Evolutionary conservation across 2,888 invertebrate genomes (phyloP).

Genomic region (Cabera pusaria): DNA sequence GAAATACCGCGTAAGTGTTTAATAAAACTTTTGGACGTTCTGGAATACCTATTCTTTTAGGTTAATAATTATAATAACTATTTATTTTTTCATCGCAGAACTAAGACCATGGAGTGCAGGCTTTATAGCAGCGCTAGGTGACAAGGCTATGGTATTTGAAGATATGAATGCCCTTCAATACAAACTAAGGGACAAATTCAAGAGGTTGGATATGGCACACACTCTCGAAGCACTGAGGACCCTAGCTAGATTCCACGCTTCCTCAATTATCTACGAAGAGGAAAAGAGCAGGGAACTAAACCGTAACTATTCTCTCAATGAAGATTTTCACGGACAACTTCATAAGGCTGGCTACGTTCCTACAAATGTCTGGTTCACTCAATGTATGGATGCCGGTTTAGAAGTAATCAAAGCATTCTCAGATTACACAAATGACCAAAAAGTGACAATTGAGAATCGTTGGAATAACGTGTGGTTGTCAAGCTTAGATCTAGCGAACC

Average conservation of each 20-base stretch:
- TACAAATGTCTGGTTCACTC: conserved; percentile 55
- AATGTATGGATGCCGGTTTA: conserved; percentile 63
- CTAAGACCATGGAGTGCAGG: conserved; percentile 61
- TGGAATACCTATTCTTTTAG: too few relatives aligned
- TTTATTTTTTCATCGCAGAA: conserved; percentile 40
- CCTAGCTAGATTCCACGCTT: conserved; percentile 76
- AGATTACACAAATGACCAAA: conserved; percentile 45
- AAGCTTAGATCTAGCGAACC: conserved; percentile 49
- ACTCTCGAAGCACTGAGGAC: conserved; percentile 69
- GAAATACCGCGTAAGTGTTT: conserved; percentile 51
- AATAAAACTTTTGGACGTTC: background rate
- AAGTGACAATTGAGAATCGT: conserved; percentile 45
- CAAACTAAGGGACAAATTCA: conserved; percentile 54
- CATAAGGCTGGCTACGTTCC: conserved; percentile 53
- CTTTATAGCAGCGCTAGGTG: conserved; percentile 47
- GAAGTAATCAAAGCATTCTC: conserved; percentile 58
- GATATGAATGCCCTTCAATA: conserved; percentile 62
- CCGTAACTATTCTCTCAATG: conserved; percentile 47
- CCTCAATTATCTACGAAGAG: conserved; percentile 79
- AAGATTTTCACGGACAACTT: conserved; percentile 50
- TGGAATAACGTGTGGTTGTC: conserved; percentile 59
- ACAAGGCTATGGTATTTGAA: conserved; percentile 67
- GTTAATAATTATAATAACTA: too few relatives aligned
- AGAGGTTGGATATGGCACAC: conserved; percentile 71
- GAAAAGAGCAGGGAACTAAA: conserved; percentile 51